Evolutionary conservation across 2,888 invertebrate genomes (phyloP), one percentile per base, ranked within the genome.

Genomic region (Allophyes oxyacanthae): DNA sequence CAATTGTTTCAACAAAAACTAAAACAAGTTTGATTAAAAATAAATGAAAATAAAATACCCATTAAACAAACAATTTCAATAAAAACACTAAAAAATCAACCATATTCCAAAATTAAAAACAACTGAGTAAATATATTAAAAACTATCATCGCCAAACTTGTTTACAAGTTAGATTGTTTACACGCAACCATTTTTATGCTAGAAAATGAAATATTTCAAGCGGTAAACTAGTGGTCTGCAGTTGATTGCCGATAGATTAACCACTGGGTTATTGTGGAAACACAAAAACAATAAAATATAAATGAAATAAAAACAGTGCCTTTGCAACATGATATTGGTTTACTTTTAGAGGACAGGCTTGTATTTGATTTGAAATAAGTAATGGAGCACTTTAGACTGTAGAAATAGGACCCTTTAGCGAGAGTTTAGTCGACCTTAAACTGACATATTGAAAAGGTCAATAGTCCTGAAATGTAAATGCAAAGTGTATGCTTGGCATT

Each of bases 231-330:
- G 36, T 62, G 32, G 64, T 41, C 56, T 69, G 64, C 37, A 42
- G 37, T 45, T 70, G 45, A 66, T 57, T 50, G 65, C 44, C 44
- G 11, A 64, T 56, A 41, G 43, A 56, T 69, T 64, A 64, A 56
- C 32, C 30, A 32, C 32, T 40, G 55, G 49, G 11, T 3, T 45
- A 68, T 32, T 45, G 45, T 46, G 26, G 34, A 9, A 34, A 42
- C 14, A 33, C 10, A 26, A 44, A 41, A 46, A 25, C 10, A 48
- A 52, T 37, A 10, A 56, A 52, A 50, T 36, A 42, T 6, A 43
- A 30, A 36, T 26, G 1, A 43, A 33, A 50, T 33, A 49, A 32
- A 44, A 13, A 13, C 15, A 11, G 8, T 20, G 41, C 6, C 3
- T 44, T 28, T 43, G 5, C 30, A 36, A 55, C 32, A 32, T 50